Base-by-base conservation (phyloP, 2,113 vertebrate genomes). In the Salminus brasiliensis region DNA sequence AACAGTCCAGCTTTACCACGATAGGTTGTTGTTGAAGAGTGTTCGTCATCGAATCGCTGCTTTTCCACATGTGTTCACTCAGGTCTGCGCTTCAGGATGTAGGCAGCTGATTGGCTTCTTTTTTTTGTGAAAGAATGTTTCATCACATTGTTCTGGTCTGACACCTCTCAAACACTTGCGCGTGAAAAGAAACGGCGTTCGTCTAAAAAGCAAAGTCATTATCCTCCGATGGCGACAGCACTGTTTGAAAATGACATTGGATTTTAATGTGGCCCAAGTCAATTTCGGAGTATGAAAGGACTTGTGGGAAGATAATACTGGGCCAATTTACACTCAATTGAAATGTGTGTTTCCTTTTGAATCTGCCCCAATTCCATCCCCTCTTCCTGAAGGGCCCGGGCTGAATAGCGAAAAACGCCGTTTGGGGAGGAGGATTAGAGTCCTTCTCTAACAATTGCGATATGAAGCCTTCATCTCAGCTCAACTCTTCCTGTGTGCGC, bases 191-290 rank as follows among this genome's bases (percentile, higher is more conserved):
- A 55, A 63, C 32, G 25, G 67, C 63, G 65, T 80, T 59, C 23
- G 43, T 67, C 85, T 81, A 80, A 86, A 84, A 84, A 74, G 79
- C 72, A 76, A 84, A 82, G 81, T 91, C 85, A 88, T 90, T 91
- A 91, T 91, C 88, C 84, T 73, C 77, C 72, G 70, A 89, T 85
- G 86, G 81, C 79, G 83, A 87, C 57, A 83, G 82, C 78, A 83
- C 85, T 74, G 78, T 89, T 89, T 86, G 83, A 91, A 88, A 89
- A 89, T 86, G 84, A 85, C 85, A 75, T 79, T 90, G 85, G 73
- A 89, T 90, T 82, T 87, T 88, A 84, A 90, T 83, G 81, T 78
- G 80, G 73, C 62, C 67, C 78, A 73, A 83, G 85, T 87, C 88
- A 85, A 84, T 83, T 85, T 80, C 43, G 66, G 70, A 34, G 43